Evolutionary conservation across 1,140 invertebrate species (phyloP), one percentile per base, ranked within the genome.

Genomic region (Drosophila parvula): DNA sequence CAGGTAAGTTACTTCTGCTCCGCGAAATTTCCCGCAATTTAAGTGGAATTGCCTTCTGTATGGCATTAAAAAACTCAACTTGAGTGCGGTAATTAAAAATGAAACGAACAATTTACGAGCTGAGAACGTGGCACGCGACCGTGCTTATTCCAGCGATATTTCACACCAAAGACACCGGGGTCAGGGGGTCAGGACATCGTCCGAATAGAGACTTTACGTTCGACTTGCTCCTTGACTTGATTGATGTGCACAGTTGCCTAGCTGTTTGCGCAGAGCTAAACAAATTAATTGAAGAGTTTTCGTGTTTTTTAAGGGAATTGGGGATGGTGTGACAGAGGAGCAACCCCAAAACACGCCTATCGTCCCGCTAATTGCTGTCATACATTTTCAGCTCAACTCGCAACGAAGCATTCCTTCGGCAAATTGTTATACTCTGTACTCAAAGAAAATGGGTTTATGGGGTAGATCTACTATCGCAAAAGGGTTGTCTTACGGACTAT

Each of bases 31-130:
- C n/a, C 14, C 9, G 30, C 44, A 51, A 32, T 40, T 56, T 34
- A 51, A 61, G 45, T 16, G 43, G 27, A 62, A 78, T 48, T 28
- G 41, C 65, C 65, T 51, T 62, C 45, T 38, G 30, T 28, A 22
- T 11, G 43, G 43, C 71, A 73, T 60, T 67, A 69, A 79, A 75
- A 89, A 80, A 74, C 65, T 50, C 73, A 62, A 65, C 74, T 89
- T 78, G 67, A 84, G 81, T 73, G 84, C 70, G 78, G 58, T 89
- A 89, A 89, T 89, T 89, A 89, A 89, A 88, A 89, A 76, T 78
- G 74, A 89, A 82, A 73, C 74, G 48, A 71, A 50, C 43, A 89
- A 88, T 84, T 89, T 89, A 89, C 80, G 78, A 89, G 45, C 70
- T 40, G 51, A 68, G 62, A 65, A 12, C 40, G 18, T 44, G 80